Percentiles rank a stretch among this genome's conserved stretches.
phyloP scores from a whole-genome alignment of 2,797 vertebrate genomes.

The Leontopithecus rosalia region DNA sequence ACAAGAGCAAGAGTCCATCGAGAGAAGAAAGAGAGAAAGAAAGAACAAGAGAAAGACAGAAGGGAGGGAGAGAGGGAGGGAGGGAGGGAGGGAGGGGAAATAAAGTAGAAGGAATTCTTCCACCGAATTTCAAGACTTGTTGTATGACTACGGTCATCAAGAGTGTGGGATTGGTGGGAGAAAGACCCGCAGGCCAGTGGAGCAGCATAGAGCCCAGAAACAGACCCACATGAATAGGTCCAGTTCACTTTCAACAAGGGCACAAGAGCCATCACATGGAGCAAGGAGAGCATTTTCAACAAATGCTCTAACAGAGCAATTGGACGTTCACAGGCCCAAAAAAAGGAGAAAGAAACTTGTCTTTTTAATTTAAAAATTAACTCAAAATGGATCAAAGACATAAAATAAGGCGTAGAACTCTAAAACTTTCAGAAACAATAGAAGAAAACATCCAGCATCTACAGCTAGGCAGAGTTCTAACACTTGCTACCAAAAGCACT shows the following conservation, averaged over 20 bases:
- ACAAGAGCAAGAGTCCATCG: too few relatives aligned
- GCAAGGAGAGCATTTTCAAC: not conserved
- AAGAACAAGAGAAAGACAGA: rapidly evolving
- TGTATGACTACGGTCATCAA: rapidly evolving
- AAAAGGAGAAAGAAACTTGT: not conserved
- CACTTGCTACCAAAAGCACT: not conserved
- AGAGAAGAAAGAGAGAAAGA: too few relatives aligned
- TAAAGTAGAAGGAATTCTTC: not conserved
- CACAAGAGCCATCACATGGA: not conserved
- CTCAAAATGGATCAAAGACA: not conserved
- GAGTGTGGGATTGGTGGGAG: rapidly evolving
- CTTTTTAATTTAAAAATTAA: not conserved
- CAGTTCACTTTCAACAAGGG: not conserved
- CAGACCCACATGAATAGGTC: too few relatives aligned
- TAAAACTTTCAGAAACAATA: not conserved
- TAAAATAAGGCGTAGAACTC: not conserved
- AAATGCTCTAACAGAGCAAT: not conserved
- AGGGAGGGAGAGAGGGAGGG: rapidly evolving
- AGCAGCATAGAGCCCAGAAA: not conserved
- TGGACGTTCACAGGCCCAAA: not conserved
- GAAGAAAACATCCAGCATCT: not conserved
- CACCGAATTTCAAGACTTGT: not conserved
- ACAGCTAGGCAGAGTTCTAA: not conserved
- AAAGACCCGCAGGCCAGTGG: not conserved
- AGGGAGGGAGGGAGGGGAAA: too few relatives aligned